A percentile compares a stretch with the other conserved stretches of the same genome.
phyloP scores from a whole-genome alignment of 2,888 invertebrate species.

The Conops quadrifasciatus region DNA sequence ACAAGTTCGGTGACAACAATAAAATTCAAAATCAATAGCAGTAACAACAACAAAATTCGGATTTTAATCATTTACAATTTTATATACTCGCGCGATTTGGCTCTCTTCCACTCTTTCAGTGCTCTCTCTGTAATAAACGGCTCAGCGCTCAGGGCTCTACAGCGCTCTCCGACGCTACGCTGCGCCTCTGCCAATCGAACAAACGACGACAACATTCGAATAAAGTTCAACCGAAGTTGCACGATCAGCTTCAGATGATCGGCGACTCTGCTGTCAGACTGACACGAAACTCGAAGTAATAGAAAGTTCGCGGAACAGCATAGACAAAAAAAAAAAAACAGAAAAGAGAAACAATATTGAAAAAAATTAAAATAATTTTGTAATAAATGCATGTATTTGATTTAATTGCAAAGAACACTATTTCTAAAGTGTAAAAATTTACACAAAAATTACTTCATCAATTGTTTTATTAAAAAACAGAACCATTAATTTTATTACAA shows the following conservation, averaged over 20 bases:
- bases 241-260: constrained; percentile 47
- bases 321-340: constrained; percentile 16
- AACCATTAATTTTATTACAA: not conserved
- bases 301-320: not conserved
- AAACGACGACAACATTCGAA: not conserved
- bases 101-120: too few species aligned
- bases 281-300: constrained; percentile 35
- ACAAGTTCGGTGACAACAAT: too few species aligned
- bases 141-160: not conserved
- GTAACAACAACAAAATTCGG: not conserved
- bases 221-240: constrained; percentile 20
- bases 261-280: constrained; percentile 45
- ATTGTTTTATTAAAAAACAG: too few species aligned
- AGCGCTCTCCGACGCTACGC: constrained; percentile 2
- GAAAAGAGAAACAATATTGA: constrained; percentile 11
- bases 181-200: not conserved
- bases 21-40: not conserved
- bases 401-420: not conserved
- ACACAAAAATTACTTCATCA: too few species aligned
- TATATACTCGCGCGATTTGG: not conserved
- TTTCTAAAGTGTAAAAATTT: not conserved
- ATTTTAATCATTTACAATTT: not conserved
- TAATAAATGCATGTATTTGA: constrained; percentile 7
- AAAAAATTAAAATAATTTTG: constrained; percentile 8
- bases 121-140: not conserved